Conservation (phyloP, 1,140 invertebrate genomes). For the Drosophila mayri region DNA sequence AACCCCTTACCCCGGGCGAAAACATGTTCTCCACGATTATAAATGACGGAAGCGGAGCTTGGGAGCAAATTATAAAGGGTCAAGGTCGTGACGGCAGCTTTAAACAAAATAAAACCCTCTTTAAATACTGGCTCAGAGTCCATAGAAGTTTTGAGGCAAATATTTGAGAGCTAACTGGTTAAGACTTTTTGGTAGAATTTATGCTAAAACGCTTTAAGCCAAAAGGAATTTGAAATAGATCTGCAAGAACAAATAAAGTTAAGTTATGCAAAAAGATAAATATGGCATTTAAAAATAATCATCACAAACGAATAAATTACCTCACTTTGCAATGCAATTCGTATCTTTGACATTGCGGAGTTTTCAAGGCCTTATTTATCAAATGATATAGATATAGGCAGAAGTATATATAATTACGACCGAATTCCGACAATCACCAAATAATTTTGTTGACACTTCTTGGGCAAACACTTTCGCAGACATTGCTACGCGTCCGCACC, state of each 20-base stretch:
- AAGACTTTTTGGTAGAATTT: neutral
- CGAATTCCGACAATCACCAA: slow-evolving; percentile 31
- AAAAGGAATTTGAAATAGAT: slow-evolving; percentile 27
- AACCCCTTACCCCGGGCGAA: slow-evolving; percentile 1
- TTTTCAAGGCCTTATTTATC: slow-evolving; percentile 29
- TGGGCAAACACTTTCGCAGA: slow-evolving; percentile 27
- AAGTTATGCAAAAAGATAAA: neutral
- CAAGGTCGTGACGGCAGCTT: slow-evolving; percentile 23
- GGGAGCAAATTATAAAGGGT: slow-evolving; percentile 44
- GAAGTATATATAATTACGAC: slow-evolving; percentile 4
- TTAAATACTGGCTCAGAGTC: slow-evolving; percentile 10
- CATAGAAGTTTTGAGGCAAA: slow-evolving; percentile 10
- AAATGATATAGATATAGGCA: slow-evolving; percentile 26
- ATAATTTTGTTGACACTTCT: slow-evolving; percentile 40
- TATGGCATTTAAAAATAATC: slow-evolving; percentile 11
- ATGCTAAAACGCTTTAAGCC: slow-evolving; percentile 11
- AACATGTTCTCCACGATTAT: slow-evolving; percentile 34
- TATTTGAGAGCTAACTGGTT: slow-evolving; percentile 20
- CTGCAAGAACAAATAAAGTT: slow-evolving; percentile 14
- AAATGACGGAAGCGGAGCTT: slow-evolving; percentile 37
- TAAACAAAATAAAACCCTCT: neutral
- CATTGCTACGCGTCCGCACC: slow-evolving; percentile 18
- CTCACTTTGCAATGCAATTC: slow-evolving; percentile 37
- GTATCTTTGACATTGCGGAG: slow-evolving; percentile 10
- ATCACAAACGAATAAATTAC: slow-evolving; percentile 17